These are phyloP conservation scores for Brachypteracias leptosomus DNA, from an alignment of 2,113 vertebrate species.

Conservation along the genomic window DNA sequence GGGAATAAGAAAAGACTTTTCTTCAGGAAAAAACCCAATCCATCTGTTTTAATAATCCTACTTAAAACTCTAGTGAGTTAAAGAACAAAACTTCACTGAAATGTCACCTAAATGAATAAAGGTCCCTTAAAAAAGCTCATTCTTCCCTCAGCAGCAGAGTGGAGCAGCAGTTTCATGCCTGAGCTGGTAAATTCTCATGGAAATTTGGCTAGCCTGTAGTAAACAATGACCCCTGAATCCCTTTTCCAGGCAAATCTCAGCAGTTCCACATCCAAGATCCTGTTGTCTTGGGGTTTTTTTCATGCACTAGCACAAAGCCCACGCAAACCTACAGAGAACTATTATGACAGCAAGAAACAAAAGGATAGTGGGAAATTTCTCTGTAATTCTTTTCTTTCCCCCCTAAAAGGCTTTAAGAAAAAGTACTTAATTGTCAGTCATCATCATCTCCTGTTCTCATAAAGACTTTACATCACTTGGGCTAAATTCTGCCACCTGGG, in stretches of 20 bases:
- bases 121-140: neutral
- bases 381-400: neutral
- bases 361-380: slow-evolving; percentile 23
- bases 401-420: slow-evolving; percentile 35
- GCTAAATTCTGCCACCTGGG: slow-evolving; percentile 35
- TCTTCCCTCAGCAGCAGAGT: neutral
- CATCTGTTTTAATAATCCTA: neutral
- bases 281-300: neutral
- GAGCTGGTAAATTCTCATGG: neutral
- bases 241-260: slow-evolving; percentile 5
- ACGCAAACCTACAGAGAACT: slow-evolving; percentile 47
- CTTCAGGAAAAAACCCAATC: neutral
- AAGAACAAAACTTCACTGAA: neutral
- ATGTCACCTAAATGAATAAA: neutral
- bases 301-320: slow-evolving; percentile 30
- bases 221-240: neutral
- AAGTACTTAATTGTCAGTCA: slow-evolving; percentile 46
- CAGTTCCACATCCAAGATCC: neutral
- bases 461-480: slow-evolving; percentile 22
- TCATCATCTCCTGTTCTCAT: slow-evolving; percentile 32
- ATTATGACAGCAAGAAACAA: slow-evolving; percentile 65
- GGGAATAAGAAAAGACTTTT: neutral
- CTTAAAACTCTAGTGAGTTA: neutral
- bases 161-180: neutral
- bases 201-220: neutral